Percentiles rank a stretch among this genome's conserved stretches.
Conservation (phyloP, 2,113 vertebrate genomes). For the Mirza zaza region DNA sequence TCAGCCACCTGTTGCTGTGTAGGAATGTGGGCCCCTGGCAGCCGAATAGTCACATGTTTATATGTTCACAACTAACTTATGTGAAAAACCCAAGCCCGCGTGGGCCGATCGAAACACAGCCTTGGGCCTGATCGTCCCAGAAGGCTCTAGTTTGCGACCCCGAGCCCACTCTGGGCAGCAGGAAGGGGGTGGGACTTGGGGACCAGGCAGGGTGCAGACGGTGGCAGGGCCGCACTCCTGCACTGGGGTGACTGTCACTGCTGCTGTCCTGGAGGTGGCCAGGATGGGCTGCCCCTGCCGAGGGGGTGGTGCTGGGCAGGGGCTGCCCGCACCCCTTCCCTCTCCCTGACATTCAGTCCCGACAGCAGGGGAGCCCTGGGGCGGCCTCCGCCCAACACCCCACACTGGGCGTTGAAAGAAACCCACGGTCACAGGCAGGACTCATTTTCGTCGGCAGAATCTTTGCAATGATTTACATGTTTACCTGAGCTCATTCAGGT, state of each 20-base stretch:
- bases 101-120: neutral
- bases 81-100: neutral
- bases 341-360: neutral
- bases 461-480: neutral
- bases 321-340: neutral
- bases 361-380: neutral
- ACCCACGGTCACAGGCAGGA: neutral
- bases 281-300: neutral
- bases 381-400: no score
- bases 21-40: neutral
- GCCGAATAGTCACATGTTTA: neutral
- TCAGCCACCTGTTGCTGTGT: neutral
- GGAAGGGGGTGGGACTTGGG: neutral
- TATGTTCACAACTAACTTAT: neutral
- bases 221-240: neutral
- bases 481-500: conserved; percentile 68
- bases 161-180: neutral
- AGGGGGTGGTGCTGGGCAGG: neutral
- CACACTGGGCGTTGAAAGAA: neutral
- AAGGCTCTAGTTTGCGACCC: neutral
- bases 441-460: neutral
- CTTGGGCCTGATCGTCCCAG: neutral
- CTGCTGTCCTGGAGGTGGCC: neutral
- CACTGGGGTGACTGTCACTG: neutral
- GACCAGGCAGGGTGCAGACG: neutral